Conservation (phyloP, 2,113 vertebrate genomes). For the Oreotrochilus melanogaster region DNA sequence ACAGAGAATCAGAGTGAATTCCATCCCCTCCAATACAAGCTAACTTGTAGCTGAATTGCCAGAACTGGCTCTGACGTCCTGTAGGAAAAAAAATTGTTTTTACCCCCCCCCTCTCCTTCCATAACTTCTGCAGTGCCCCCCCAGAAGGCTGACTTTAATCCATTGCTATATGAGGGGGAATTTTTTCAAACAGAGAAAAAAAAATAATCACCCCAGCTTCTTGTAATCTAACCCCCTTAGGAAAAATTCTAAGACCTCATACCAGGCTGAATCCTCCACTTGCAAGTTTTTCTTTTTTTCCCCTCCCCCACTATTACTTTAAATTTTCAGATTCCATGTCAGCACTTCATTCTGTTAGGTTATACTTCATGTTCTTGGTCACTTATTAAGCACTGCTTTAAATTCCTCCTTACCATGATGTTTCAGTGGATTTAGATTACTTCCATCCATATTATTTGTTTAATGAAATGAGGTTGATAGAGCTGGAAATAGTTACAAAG, state of each 20-base stretch:
- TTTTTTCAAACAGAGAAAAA: background rate
- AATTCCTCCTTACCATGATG: background rate
- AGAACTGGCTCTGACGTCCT: background rate
- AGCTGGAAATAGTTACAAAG: background rate
- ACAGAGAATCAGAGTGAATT: background rate
- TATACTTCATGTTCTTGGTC: background rate
- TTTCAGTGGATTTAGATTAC: background rate
- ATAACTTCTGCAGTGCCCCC: background rate
- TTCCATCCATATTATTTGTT: background rate
- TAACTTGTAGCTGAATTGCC: background rate
- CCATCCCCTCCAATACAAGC: rapidly evolving
- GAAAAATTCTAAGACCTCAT: background rate
- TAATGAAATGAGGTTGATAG: background rate
- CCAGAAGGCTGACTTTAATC: background rate
- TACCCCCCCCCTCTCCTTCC: background rate
- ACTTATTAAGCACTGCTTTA: background rate
- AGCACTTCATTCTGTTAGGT: background rate
- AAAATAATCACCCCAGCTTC: background rate
- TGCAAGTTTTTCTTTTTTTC: background rate
- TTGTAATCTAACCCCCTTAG: background rate
- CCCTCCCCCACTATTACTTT: background rate
- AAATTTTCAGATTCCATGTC: background rate
- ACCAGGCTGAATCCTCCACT: background rate
- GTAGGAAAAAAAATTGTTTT: background rate
- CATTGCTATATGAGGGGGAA: rapidly evolving